Conservation (phyloP, 2,888 invertebrate genomes). For the Cremastinae sp. region DNA sequence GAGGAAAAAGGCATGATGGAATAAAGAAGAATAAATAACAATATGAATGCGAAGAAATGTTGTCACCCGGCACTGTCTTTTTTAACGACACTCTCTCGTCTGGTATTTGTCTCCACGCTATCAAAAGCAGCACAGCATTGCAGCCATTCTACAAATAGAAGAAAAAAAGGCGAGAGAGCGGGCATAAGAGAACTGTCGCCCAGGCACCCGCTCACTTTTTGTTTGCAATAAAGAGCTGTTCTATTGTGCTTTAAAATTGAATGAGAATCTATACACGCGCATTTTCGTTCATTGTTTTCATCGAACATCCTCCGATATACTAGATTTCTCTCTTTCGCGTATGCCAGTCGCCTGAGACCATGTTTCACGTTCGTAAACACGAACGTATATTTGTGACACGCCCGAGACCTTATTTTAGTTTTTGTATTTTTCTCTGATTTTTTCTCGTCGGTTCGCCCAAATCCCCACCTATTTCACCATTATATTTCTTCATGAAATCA, state of each 20-base stretch:
- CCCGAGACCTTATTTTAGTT: constrained; percentile 42
- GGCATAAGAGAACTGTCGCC: constrained; percentile 12
- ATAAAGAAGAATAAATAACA: constrained; percentile 24
- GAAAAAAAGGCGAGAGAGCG: background rate
- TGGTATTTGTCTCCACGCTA: constrained; percentile 46
- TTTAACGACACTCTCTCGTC: constrained; percentile 51
- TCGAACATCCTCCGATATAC: constrained; percentile 9
- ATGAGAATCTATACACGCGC: constrained; percentile 54
- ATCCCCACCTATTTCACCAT: background rate
- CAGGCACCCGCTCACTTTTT: constrained; percentile 44
- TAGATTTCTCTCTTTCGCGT: constrained; percentile 21
- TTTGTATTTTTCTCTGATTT: constrained; percentile 33
- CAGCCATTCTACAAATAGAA: constrained; percentile 18
- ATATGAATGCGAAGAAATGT: constrained; percentile 57
- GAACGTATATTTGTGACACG: constrained; percentile 4
- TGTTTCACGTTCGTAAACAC: background rate
- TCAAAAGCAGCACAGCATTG: constrained; percentile 50
- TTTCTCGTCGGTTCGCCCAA: background rate
- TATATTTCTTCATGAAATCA: background rate
- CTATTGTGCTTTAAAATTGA: constrained; percentile 59
- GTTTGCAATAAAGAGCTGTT: constrained; percentile 55
- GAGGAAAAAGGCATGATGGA: constrained; percentile 23
- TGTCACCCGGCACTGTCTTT: constrained; percentile 35
- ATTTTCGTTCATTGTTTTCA: constrained; percentile 55
- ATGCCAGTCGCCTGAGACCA: constrained; percentile 10